phyloP scores from a whole-genome alignment of 2,888 invertebrate genomes.

The Congeria kusceri region DNA sequence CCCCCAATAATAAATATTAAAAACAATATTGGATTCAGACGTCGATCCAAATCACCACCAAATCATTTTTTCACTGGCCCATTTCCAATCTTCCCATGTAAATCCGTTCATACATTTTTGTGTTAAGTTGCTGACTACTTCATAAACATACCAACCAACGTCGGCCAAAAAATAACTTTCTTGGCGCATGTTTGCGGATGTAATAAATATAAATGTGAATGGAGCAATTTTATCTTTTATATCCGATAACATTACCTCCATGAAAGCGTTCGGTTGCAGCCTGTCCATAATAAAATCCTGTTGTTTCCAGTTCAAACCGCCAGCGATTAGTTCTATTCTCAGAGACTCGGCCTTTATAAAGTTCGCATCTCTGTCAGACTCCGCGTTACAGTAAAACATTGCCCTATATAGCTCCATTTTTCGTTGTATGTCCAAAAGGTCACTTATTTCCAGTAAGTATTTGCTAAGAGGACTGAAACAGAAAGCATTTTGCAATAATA shows the following conservation, averaged over 20 bases:
- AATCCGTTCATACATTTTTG: too few species aligned
- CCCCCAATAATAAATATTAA: too few species aligned
- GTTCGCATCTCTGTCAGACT: conserved; percentile 82
- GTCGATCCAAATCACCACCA: too few species aligned
- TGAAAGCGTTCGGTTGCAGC: conserved; percentile 80
- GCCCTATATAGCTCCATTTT: conserved; percentile 84
- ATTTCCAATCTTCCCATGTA: too few species aligned
- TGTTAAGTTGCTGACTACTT: too few species aligned
- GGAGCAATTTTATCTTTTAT: too few species aligned
- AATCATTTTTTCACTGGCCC: too few species aligned
- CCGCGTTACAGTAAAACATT: conserved; percentile 84
- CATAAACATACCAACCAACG: too few species aligned
- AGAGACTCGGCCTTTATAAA: conserved; percentile 84
- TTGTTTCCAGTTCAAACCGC: conserved; percentile 84
- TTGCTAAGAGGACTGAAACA: conserved; percentile 81
- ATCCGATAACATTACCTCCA: conserved; percentile 75
- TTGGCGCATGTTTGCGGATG: too few species aligned
- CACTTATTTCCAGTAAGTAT: conserved; percentile 82
- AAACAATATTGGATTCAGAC: too few species aligned
- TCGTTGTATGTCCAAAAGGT: conserved; percentile 83
- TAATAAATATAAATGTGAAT: too few species aligned
- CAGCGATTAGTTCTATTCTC: conserved; percentile 84
- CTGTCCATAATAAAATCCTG: conserved; percentile 84
- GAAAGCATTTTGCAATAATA: neutral
- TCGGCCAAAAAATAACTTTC: too few species aligned